These are phyloP conservation scores for Ambastaia sidthimunki DNA, from an alignment of 2,797 vertebrate species.

Conservation along the genomic window DNA sequence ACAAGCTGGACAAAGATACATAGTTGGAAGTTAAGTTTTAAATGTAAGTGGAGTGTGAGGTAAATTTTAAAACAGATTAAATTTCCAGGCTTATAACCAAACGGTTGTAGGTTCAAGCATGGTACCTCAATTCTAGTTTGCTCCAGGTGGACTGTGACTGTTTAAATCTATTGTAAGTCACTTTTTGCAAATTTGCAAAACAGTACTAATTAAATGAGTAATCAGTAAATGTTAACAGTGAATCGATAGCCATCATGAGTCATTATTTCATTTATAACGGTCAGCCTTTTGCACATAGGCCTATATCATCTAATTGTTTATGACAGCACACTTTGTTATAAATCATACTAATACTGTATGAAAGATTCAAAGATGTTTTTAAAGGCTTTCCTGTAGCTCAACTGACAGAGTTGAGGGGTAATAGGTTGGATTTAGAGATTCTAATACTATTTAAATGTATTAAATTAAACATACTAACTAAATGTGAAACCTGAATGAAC, in stretches of 20 bases:
- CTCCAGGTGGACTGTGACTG: background rate
- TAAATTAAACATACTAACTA: no score
- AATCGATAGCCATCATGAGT: background rate
- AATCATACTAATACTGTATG: background rate
- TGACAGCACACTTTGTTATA: background rate
- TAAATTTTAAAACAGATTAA: background rate
- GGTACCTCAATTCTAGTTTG: background rate
- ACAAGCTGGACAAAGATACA: background rate
- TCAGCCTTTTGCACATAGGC: background rate
- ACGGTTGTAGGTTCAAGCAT: background rate
- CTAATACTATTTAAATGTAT: no score
- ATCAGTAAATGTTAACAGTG: conserved; percentile 1
- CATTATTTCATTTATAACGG: background rate
- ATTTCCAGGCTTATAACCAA: background rate
- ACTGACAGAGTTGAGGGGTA: no score
- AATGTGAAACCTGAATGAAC: no score
- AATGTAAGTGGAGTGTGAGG: background rate
- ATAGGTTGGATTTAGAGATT: no score
- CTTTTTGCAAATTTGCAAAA: background rate
- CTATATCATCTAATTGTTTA: background rate
- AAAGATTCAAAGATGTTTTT: background rate
- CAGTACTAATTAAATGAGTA: background rate
- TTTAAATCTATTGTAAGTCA: background rate
- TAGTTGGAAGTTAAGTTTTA: background rate
- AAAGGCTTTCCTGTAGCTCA: background rate